Evolutionary conservation across 1,140 invertebrate genomes (phyloP).

Genomic region (Elymnias hypermnestra): DNA sequence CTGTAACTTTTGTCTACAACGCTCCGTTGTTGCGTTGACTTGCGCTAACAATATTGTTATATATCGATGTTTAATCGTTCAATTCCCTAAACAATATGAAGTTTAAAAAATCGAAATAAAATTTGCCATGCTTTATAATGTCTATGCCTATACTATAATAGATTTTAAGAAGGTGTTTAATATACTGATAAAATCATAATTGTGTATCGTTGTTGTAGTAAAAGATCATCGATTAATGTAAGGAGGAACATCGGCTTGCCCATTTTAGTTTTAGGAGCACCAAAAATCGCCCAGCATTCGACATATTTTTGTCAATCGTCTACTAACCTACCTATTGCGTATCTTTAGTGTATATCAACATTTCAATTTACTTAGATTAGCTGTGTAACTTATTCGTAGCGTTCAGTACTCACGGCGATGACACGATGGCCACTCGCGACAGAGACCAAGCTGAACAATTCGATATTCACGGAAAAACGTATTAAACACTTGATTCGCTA

Average conservation of each 20-base stretch:
- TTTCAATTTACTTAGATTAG: constrained; percentile 68
- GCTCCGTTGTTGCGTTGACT: background rate
- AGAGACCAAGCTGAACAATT: background rate
- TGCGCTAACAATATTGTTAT: too few species aligned
- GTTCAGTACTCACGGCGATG: constrained; percentile 24
- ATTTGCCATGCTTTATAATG: background rate
- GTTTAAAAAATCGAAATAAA: too few species aligned
- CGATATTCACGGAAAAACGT: background rate
- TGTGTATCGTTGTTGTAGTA: constrained; percentile 22
- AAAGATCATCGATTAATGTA: constrained; percentile 32
- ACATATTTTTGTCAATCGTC: constrained; percentile 41
- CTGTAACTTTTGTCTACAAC: constrained; percentile 3
- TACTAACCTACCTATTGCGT: constrained; percentile 50
- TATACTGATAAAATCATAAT: constrained; percentile 15
- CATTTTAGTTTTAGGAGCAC: constrained; percentile 51
- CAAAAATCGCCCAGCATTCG: constrained; percentile 44
- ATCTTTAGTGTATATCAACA: constrained; percentile 49
- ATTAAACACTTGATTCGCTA: background rate
- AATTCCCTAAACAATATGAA: too few species aligned
- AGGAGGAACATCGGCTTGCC: constrained; percentile 37
- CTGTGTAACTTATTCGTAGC: constrained; percentile 55
- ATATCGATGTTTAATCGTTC: too few species aligned
- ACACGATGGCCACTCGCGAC: constrained; percentile 3
- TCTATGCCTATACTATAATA: background rate
- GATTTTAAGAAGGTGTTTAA: constrained; percentile 2